Conservation (phyloP, 2,797 vertebrate species). For the Oophaga sylvatica region DNA sequence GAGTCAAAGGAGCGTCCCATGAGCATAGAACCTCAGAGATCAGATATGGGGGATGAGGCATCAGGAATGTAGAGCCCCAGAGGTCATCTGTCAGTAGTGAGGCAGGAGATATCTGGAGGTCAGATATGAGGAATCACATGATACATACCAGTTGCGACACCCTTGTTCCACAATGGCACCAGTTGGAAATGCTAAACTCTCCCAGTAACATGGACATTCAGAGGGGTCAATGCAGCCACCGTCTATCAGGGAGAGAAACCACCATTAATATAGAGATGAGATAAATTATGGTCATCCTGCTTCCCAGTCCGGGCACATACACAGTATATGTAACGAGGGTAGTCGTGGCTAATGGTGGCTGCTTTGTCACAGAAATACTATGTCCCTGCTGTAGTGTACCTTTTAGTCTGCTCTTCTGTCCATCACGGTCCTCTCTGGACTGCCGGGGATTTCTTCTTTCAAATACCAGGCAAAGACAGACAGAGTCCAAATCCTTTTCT, state of each 20-base stretch:
- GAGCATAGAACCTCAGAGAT: neutral
- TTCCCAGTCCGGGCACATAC: no score
- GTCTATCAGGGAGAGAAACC: slow-evolving; percentile 66
- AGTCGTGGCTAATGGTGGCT: no score
- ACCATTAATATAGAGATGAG: neutral
- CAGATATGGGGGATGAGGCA: neutral
- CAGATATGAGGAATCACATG: neutral
- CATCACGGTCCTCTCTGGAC: no score
- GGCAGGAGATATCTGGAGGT: neutral
- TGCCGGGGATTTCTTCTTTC: no score
- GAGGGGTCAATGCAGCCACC: slow-evolving; percentile 74
- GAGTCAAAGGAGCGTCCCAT: neutral
- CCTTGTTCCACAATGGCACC: slow-evolving; percentile 74
- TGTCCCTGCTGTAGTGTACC: no score
- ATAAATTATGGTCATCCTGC: neutral
- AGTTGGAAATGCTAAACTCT: slow-evolving; percentile 79
- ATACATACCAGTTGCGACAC: slow-evolving; percentile 86
- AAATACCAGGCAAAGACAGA: no score
- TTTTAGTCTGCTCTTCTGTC: no score
- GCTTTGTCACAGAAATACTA: no score
- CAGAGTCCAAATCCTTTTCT: no score
- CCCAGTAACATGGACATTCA: slow-evolving; percentile 85
- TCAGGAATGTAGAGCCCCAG: neutral
- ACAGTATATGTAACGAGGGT: no score
- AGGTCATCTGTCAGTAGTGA: neutral